A percentile compares a stretch with the other conserved stretches of the same genome.
Evolutionary conservation across 2,888 invertebrate genomes (phyloP).

Genomic region (Volucella bombylans): DNA sequence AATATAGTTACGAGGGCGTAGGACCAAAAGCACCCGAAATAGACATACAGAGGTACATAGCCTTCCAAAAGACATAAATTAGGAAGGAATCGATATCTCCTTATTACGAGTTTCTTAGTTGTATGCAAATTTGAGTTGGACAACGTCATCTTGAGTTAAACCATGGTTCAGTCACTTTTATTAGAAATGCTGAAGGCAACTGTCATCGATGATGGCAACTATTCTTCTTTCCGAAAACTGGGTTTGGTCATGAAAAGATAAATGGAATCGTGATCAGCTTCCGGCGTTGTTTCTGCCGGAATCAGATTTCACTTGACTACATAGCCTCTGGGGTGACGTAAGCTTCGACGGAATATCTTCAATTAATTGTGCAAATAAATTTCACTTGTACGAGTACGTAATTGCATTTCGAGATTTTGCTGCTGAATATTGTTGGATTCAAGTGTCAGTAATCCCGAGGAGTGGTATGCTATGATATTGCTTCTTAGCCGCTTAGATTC

Average conservation of each 20-base stretch:
- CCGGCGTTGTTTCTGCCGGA: not conserved
- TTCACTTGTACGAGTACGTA: too few relatives aligned
- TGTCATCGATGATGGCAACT: not conserved
- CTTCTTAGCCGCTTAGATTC: too few relatives aligned
- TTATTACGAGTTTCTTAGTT: not conserved
- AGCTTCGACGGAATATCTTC: too few relatives aligned
- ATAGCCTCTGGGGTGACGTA: constrained; percentile 19
- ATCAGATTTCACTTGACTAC: constrained; percentile 18
- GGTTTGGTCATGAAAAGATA: constrained; percentile 1
- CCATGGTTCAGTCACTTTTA: constrained; percentile 25
- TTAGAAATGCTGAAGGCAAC: constrained; percentile 15
- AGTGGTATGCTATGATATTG: too few relatives aligned
- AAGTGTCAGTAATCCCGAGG: too few relatives aligned
- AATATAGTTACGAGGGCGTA: not conserved
- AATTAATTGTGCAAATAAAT: too few relatives aligned
- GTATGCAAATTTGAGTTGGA: not conserved
- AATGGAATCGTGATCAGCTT: constrained; percentile 13
- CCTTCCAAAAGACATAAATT: not conserved
- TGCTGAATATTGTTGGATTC: too few relatives aligned
- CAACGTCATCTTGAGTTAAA: not conserved
- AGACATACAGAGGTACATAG: not conserved
- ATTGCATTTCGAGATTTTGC: too few relatives aligned
- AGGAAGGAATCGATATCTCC: not conserved
- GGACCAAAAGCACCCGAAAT: constrained; percentile 2
- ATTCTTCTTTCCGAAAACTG: not conserved